Base-by-base conservation (phyloP, 2,888 invertebrate genomes). In the Eulithis prunata region DNA sequence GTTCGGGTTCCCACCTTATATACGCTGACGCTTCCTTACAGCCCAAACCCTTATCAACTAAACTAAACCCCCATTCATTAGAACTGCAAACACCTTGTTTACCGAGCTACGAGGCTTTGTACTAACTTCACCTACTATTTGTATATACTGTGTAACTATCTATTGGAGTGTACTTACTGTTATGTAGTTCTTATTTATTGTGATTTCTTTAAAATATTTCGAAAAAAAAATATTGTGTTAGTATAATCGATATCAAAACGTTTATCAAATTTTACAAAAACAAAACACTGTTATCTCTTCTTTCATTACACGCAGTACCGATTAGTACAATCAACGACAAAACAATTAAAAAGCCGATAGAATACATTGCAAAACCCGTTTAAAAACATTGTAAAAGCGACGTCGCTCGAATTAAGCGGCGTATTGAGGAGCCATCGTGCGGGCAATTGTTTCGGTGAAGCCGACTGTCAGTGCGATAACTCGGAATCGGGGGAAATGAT, bases 1-100 rank as follows among this genome's bases (percentile, higher is more conserved):
- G 51, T 51, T 4, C 12, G n/a, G 11, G 5, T n/a, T 32, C 11
- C 10, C 49, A 10, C 21, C 49, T 4, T 49, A 10, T 21, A 4
- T 11, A 21, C 49, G 43, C 14, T 3, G 11, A 2, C 14, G 13
- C 54, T 21, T 21, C 12, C 32, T 47, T 13, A 46, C 21, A 47
- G 21, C 28, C 47, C 36, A n/a, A 7, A 41, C 63, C 58, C 51
- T 62, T 49, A 56, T 68, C 4, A 53, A n/a, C 73, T 76, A 71
- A 79, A 84, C 82, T 84, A 83, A 84, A 85, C 81, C 83, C 53
- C 79, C 78, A 81, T 86, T 85, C 79, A 83, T 87, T 79, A 84
- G 80, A 81, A 73, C 45, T 14, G 55, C 54, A 64, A 64, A 64
- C 68, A 68, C 73, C 38, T 65, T 78, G 77, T 77, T 76, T 74